Evolutionary conservation across 1,140 invertebrate genomes (phyloP).

Genomic region (Drosophila mauritiana): DNA sequence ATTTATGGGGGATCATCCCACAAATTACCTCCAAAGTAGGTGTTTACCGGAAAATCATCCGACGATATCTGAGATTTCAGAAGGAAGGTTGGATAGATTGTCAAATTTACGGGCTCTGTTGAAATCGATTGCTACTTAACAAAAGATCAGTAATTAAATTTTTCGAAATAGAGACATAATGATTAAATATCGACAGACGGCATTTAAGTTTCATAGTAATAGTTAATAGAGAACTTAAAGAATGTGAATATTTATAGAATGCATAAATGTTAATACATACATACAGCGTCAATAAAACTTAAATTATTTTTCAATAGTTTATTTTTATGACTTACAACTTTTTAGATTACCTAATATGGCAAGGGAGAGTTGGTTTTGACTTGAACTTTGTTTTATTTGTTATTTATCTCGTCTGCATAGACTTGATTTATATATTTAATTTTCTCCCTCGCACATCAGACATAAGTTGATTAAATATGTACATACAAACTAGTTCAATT

Average conservation of each 20-base stretch:
- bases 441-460: conserved; percentile 14
- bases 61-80: conserved; percentile 5
- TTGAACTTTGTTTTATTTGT: not conserved
- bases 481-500: conserved; percentile 47
- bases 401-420: conserved; percentile 1
- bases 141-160: not conserved
- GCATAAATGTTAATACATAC: too few relatives aligned
- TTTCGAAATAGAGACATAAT: too few relatives aligned
- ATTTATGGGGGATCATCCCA: conserved; percentile 31
- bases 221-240: too few relatives aligned
- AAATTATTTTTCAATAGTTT: too few relatives aligned
- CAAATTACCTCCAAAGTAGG: conserved; percentile 16
- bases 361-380: conserved; percentile 8
- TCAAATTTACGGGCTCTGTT: not conserved
- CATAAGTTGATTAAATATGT: conserved; percentile 36
- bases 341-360: not conserved
- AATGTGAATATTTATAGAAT: too few relatives aligned
- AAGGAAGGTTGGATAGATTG: conserved; percentile 1
- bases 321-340: not conserved
- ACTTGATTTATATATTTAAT: conserved; percentile 24
- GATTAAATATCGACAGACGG: too few relatives aligned
- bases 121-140: not conserved
- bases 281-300: too few relatives aligned
- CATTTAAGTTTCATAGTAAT: too few relatives aligned
- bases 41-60: conserved; percentile 23